These are phyloP conservation scores for Drosophila nasuta DNA, from an alignment of 1,140 invertebrate genomes.

Conservation along the genomic window DNA sequence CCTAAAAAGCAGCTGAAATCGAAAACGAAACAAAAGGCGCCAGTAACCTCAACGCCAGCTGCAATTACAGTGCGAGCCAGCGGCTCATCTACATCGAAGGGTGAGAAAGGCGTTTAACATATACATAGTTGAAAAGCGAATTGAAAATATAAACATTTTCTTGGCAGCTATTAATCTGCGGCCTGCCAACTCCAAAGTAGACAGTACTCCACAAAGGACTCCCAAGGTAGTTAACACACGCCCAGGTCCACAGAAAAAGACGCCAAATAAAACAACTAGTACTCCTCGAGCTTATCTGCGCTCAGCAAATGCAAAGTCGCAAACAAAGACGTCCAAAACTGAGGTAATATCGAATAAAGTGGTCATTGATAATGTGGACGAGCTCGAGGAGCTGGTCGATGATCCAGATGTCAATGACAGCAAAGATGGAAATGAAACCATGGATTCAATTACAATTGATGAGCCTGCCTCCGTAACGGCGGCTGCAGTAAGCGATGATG, in stretches of 20 bases:
- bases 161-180: conserved; percentile 58
- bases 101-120: conserved; percentile 37
- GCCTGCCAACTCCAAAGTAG: conserved; percentile 49
- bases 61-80: conserved; percentile 28
- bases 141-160: neutral
- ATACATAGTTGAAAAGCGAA: neutral
- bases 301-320: neutral
- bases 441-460: conserved; percentile 25
- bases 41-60: neutral
- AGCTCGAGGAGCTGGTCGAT: conserved; percentile 48
- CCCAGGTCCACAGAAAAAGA: conserved; percentile 29
- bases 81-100: conserved; percentile 25
- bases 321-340: neutral
- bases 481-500: conserved; percentile 15
- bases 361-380: conserved; percentile 39
- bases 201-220: conserved; percentile 15
- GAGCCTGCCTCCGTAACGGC: conserved; percentile 18
- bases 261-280: neutral
- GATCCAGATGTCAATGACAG: conserved; percentile 9
- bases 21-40: conserved; percentile 45
- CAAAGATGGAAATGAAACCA: conserved; percentile 24
- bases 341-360: neutral
- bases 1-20: conserved; percentile 55
- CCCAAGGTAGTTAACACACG: conserved; percentile 51
- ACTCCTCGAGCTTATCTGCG: conserved; percentile 22